Percentiles rank a stretch among this genome's conserved stretches.
phyloP scores from a whole-genome alignment of 2,888 invertebrate species.

The Cactoblastis cactorum region DNA sequence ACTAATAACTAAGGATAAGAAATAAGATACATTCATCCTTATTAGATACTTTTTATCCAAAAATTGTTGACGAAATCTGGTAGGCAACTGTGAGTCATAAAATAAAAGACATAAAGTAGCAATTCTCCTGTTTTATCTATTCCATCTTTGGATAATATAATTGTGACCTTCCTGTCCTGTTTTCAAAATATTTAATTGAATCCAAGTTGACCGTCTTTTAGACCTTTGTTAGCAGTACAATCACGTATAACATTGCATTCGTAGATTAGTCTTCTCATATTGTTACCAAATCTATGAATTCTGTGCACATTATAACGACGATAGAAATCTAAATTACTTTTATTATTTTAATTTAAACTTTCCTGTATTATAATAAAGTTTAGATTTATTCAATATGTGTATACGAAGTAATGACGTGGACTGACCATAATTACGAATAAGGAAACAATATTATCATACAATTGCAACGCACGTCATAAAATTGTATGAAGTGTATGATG shows the following conservation, averaged over 20 bases:
- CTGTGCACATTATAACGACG: slow-evolving; percentile 10
- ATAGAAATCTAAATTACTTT: background rate
- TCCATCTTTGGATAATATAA: too few species aligned
- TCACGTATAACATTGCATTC: slow-evolving; percentile 7
- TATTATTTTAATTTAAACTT: background rate
- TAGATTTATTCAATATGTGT: slow-evolving; percentile 19
- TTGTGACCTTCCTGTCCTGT: slow-evolving; percentile 4
- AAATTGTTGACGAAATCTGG: too few species aligned
- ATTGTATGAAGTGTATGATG: slow-evolving; percentile 25
- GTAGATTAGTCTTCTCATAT: slow-evolving; percentile 8
- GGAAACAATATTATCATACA: slow-evolving; percentile 75
- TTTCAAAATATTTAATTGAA: slow-evolving; percentile 7
- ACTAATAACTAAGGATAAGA: too few species aligned
- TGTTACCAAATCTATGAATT: slow-evolving; percentile 8
- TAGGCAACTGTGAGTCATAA: too few species aligned
- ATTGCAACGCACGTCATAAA: slow-evolving; percentile 53
- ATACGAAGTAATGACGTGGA: slow-evolving; percentile 47
- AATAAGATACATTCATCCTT: too few species aligned
- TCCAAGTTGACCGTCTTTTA: background rate
- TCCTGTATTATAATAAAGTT: slow-evolving; percentile 15
- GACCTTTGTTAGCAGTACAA: background rate
- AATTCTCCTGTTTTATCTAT: too few species aligned
- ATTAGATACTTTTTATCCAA: too few species aligned
- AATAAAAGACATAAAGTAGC: too few species aligned
- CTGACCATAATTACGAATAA: slow-evolving; percentile 61